Conservation (phyloP, 2,797 vertebrate species). For the Morus bassanus region DNA sequence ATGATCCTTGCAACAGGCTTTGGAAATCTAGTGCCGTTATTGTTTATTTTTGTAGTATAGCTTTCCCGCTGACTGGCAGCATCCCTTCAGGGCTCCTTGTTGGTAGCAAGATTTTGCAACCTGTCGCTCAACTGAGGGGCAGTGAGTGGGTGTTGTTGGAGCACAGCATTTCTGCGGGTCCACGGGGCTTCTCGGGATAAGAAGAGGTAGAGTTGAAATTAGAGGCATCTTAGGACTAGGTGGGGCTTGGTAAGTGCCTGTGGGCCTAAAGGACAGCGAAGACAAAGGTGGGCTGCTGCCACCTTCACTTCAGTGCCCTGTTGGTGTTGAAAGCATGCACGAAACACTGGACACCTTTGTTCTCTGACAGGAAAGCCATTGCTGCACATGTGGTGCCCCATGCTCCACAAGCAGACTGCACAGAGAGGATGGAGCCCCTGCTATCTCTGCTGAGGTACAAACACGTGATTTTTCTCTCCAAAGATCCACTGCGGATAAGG, state of each 20-base stretch:
- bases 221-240: neutral
- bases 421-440: neutral
- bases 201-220: neutral
- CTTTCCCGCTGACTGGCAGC: neutral
- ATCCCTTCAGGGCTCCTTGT: neutral
- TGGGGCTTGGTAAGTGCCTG: neutral
- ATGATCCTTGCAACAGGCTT: neutral
- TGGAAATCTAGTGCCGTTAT: neutral
- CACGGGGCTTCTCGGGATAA: neutral
- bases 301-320: neutral
- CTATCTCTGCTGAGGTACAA: neutral
- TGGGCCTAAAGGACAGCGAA: neutral
- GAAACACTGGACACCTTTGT: neutral
- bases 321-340: neutral
- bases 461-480: neutral
- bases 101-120: neutral
- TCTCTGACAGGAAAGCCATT: neutral
- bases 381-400: neutral
- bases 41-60: neutral
- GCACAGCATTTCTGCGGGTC: neutral
- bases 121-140: neutral
- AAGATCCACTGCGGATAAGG: neutral
- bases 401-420: neutral
- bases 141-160: fast-evolving
- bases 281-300: neutral